Base-by-base conservation (phyloP, 2,888 invertebrate species). In the Bombylius discolor region DNA sequence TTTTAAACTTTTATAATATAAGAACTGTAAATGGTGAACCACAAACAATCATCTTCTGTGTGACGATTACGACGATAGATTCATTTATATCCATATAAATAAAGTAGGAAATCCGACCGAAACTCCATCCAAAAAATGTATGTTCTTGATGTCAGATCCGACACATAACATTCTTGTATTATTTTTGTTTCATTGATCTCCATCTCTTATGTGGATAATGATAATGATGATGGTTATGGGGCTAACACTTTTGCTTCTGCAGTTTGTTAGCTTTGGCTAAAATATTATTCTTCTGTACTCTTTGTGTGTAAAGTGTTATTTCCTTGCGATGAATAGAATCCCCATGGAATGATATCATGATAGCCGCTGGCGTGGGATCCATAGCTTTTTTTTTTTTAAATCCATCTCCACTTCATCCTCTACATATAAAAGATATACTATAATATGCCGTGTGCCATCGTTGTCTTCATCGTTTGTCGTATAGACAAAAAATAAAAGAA, bases 171-270 rank as follows among this genome's bases (percentile, higher is more conserved):
- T 11, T 47, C 55, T 50, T 47, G 47, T 51, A 51, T 55, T 55
- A 55, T 50, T 55, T 55, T 50, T 55, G 55, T 55, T 55, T 39
- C 55, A 55, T 55, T 51, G 55, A 55, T 55, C 55, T 50, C 55
- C 39, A 42, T 42, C 39, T 42, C 39, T 42, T 42, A 8, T 36
- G 1, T 36, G 11, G 8, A 11, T 42, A 11, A 42, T 42, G 39
- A 23, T 23, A 23, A 23, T 23, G 23, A 23, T 23, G 23, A 23
- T 23, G 23, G 23, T 23, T 23, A 23, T 23, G 23, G 23, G 23
- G 9, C 39, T 42, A 42, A 42, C 39, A 42, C 39, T 42, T 42
- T 42, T 42, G 7, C 11, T 42, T 42, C 36, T 36, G 36, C 36
- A 8, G 23, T 23, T 23, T 23, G 23, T 23, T 23, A 23, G 23